phyloP scores from a whole-genome alignment of 2,888 invertebrate species.

The Pomacea canaliculata region DNA sequence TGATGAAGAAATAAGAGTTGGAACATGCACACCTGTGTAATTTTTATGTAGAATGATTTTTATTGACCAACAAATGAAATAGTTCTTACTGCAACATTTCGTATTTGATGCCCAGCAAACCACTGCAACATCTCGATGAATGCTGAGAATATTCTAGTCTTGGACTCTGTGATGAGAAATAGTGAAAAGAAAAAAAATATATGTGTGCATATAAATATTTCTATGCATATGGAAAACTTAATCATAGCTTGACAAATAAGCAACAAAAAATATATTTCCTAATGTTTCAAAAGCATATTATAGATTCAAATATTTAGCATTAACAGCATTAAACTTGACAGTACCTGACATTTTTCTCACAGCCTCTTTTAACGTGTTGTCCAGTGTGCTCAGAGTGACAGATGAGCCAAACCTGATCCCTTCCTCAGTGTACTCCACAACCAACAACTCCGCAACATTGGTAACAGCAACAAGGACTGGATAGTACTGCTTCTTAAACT shows the following conservation, averaged over 20 bases:
- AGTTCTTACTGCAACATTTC: conserved; percentile 84
- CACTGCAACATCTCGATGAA: conserved; percentile 84
- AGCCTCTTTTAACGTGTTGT: conserved; percentile 69
- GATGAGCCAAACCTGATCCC: conserved; percentile 84
- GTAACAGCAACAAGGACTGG: conserved; percentile 81
- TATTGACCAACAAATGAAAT: conserved; percentile 71
- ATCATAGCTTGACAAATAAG: no score
- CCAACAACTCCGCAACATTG: conserved; percentile 78
- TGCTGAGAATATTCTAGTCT: conserved; percentile 59
- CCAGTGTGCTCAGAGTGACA: conserved; percentile 81
- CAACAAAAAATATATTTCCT: no score
- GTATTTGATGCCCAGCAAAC: conserved; percentile 95
- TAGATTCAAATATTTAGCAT: no score
- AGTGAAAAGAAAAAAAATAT: no score
- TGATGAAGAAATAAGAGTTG: no score
- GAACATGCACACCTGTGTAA: no score
- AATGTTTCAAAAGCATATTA: no score
- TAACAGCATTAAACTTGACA: background rate
- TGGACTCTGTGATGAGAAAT: conserved; percentile 36
- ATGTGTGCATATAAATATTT: no score
- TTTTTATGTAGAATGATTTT: no score
- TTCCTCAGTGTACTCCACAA: conserved; percentile 72
- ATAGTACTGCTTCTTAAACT: conserved; percentile 83
- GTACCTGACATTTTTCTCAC: conserved; percentile 70
- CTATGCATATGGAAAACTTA: no score